These are phyloP conservation scores for Colistium nudipinnis DNA, from an alignment of 2,113 vertebrate species.

Conservation along the genomic window DNA sequence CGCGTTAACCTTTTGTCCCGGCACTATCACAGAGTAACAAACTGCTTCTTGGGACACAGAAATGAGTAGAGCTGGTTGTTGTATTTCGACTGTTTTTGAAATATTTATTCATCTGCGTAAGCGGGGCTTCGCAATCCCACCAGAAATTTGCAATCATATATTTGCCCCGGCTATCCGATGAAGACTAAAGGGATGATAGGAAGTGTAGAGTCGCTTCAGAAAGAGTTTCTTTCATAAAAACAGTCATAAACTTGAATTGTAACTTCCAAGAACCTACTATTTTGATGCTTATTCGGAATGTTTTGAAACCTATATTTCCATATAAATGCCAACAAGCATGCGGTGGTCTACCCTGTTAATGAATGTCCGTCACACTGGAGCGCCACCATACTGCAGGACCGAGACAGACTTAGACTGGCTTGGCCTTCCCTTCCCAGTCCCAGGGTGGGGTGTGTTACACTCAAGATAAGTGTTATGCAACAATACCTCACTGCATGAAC, in stretches of 20 bases:
- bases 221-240: conserved; percentile 56
- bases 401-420: conserved; percentile 61
- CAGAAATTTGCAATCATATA: neutral
- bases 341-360: neutral
- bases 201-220: conserved; percentile 17
- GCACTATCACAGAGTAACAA: conserved; percentile 12
- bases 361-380: conserved; percentile 26
- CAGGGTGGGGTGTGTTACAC: conserved; percentile 69
- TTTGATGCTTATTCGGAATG: conserved; percentile 12
- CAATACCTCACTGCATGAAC: conserved; percentile 71
- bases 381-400: conserved; percentile 29
- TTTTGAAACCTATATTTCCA: conserved; percentile 31
- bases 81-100: conserved; percentile 26
- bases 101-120: conserved; percentile 7
- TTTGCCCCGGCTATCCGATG: neutral
- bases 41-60: conserved; percentile 8
- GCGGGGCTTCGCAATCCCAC: neutral
- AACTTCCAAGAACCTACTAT: conserved; percentile 13
- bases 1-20: conserved; percentile 25
- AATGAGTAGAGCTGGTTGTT: conserved; percentile 31
- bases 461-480: conserved; percentile 79
- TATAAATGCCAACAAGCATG: conserved; percentile 1
- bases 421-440: conserved; percentile 61
- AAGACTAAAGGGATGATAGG: conserved; percentile 10
- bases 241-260: conserved; percentile 22